A percentile compares a stretch with the other conserved stretches of the same genome.
These are phyloP conservation scores for Halcyon chelicuti DNA, from an alignment of 2,797 vertebrate species.

Conservation along the genomic window DNA sequence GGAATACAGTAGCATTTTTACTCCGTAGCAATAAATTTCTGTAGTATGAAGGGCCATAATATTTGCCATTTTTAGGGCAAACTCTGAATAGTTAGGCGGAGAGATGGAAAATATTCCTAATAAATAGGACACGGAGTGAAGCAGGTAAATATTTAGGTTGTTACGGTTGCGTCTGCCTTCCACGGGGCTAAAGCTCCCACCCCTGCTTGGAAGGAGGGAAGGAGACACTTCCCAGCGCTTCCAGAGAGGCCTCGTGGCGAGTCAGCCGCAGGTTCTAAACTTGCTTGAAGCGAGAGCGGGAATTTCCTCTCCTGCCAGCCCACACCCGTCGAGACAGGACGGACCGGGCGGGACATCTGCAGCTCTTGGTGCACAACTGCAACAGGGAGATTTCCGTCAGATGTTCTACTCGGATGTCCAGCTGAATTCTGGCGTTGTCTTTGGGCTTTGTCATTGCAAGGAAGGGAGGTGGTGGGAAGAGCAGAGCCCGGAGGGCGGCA, in stretches of 20 bases:
- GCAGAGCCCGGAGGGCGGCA: fast-evolving
- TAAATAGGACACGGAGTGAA: neutral
- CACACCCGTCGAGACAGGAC: fast-evolving
- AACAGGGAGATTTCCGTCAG: neutral
- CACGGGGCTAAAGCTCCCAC: neutral
- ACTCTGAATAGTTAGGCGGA: neutral
- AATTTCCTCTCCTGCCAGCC: neutral
- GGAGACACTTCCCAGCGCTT: neutral
- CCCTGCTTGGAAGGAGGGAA: neutral
- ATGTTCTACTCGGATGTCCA: fast-evolving
- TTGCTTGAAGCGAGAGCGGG: neutral
- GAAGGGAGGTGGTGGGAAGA: neutral
- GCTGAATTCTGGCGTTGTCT: too few relatives aligned
- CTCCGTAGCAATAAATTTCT: conserved; percentile 53
- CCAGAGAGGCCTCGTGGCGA: neutral
- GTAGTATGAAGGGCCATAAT: neutral
- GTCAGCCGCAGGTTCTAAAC: neutral
- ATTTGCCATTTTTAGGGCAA: conserved; percentile 17
- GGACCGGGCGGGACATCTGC: fast-evolving
- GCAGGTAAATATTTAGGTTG: conserved; percentile 44
- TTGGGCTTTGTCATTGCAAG: neutral
- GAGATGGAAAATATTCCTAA: conserved; percentile 40
- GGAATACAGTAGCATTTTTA: conserved; percentile 78
- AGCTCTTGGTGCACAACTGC: fast-evolving
- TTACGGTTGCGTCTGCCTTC: neutral